phyloP scores from a whole-genome alignment of 2,113 vertebrate genomes.

The Tiliqua scincoides region DNA sequence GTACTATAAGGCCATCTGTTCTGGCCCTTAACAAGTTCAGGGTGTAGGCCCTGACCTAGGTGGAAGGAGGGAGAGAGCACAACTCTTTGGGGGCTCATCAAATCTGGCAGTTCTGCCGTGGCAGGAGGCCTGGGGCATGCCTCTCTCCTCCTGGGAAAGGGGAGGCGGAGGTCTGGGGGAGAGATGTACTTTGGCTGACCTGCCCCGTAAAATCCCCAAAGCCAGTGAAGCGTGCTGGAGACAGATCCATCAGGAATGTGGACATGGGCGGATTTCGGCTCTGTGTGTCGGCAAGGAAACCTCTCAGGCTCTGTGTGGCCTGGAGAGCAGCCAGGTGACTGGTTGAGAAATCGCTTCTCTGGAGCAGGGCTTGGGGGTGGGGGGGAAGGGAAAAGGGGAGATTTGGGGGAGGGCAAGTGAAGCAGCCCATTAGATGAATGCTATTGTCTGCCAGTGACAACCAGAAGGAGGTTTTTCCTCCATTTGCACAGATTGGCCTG shows the following conservation, averaged over 20 bases:
- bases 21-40: neutral
- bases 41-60: no score
- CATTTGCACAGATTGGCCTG: no score
- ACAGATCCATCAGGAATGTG: constrained; percentile 62
- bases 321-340: constrained; percentile 64
- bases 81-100: neutral
- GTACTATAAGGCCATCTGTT: accelerated
- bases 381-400: neutral
- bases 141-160: neutral
- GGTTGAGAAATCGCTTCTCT: constrained; percentile 23
- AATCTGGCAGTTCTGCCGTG: accelerated
- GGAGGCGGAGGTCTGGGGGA: no score
- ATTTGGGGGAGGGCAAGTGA: neutral
- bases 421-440: no score
- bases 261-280: constrained; percentile 28
- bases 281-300: constrained; percentile 34
- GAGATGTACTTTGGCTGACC: constrained; percentile 61
- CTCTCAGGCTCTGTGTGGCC: constrained; percentile 63
- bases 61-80: neutral
- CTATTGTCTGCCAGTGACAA: neutral
- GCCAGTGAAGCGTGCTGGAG: neutral
- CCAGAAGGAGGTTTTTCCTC: no score
- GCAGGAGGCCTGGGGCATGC: neutral
- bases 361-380: constrained; percentile 38
- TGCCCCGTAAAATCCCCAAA: constrained; percentile 21